phyloP scores from a whole-genome alignment of 2,797 vertebrate genomes.

The Chromobotia macracanthus region DNA sequence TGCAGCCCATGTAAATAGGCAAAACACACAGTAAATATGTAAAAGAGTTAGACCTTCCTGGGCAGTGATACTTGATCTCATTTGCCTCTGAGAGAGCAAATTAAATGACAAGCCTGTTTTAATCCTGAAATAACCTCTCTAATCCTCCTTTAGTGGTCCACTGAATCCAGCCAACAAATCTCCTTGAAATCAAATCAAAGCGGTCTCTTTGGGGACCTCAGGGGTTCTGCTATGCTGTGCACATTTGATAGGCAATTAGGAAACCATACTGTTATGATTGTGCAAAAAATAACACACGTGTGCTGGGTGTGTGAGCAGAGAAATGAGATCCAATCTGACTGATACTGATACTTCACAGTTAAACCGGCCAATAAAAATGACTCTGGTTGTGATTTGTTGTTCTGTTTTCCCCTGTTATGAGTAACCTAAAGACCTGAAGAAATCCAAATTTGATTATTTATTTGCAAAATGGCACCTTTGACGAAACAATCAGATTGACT shows the following conservation, averaged over 20 bases:
- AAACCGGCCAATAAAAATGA: background rate
- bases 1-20: background rate
- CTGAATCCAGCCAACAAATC: conserved; percentile 43
- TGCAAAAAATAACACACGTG: conserved; percentile 7
- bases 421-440: conserved; percentile 13
- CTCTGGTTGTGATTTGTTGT: conserved; percentile 1
- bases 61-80: conserved; percentile 33
- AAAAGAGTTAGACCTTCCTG: conserved; percentile 24
- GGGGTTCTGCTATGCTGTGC: conserved; percentile 4
- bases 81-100: conserved; percentile 35
- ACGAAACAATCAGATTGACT: conserved; percentile 18
- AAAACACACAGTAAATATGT: conserved; percentile 16
- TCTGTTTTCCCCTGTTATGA: background rate
- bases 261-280: conserved; percentile 30
- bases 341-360: background rate
- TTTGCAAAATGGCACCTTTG: conserved; percentile 16
- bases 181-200: conserved; percentile 48
- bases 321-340: background rate
- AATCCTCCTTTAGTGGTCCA: conserved; percentile 38
- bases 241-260: conserved; percentile 39
- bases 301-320: conserved; percentile 2
- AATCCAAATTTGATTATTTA: conserved; percentile 3
- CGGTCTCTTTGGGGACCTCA: conserved; percentile 35
- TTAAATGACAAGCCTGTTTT: conserved; percentile 46
- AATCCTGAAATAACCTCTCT: conserved; percentile 38